phyloP scores from a whole-genome alignment of 2,797 vertebrate genomes.

The Chromobotia macracanthus region DNA sequence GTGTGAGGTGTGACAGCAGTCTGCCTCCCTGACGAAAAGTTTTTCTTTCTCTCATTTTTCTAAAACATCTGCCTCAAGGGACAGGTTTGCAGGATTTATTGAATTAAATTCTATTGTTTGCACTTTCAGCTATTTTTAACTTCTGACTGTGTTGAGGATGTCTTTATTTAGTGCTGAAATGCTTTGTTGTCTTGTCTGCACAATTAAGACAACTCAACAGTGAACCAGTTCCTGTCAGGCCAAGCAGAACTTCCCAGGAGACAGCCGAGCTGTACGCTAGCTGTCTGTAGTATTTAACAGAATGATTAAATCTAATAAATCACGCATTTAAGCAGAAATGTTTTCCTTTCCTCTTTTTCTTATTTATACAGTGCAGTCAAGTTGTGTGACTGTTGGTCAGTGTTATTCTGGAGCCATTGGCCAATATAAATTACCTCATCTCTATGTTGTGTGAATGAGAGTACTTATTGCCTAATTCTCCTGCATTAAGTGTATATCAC shows the following conservation, averaged over 20 bases:
- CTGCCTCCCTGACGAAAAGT: slow-evolving; percentile 40
- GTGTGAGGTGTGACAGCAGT: slow-evolving; percentile 40
- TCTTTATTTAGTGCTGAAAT: slow-evolving; percentile 37
- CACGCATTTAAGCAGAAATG: neutral
- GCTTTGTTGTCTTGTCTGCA: slow-evolving; percentile 32
- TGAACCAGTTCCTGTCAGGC: slow-evolving; percentile 14
- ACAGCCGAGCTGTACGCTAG: slow-evolving; percentile 2
- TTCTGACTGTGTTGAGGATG: slow-evolving; percentile 38
- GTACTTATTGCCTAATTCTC: neutral
- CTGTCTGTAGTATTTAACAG: neutral
- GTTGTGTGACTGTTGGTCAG: neutral
- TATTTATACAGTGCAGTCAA: neutral
- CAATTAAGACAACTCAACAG: slow-evolving; percentile 41
- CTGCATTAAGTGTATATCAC: neutral
- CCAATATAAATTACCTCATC: neutral
- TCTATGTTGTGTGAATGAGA: no score
- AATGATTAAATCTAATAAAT: slow-evolving; percentile 17
- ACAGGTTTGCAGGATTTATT: slow-evolving; percentile 50
- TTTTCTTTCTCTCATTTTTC: slow-evolving; percentile 29
- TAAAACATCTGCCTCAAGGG: slow-evolving; percentile 32
- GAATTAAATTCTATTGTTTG: slow-evolving; percentile 75
- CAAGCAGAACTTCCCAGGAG: slow-evolving; percentile 16
- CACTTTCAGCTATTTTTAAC: slow-evolving; percentile 73
- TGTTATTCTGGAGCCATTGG: neutral
- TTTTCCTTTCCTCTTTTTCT: neutral